Percentiles rank a stretch among this genome's conserved stretches.
These are phyloP conservation scores for Yponomeuta plumbellus DNA, from an alignment of 2,888 invertebrate genomes.

Conservation along the genomic window DNA sequence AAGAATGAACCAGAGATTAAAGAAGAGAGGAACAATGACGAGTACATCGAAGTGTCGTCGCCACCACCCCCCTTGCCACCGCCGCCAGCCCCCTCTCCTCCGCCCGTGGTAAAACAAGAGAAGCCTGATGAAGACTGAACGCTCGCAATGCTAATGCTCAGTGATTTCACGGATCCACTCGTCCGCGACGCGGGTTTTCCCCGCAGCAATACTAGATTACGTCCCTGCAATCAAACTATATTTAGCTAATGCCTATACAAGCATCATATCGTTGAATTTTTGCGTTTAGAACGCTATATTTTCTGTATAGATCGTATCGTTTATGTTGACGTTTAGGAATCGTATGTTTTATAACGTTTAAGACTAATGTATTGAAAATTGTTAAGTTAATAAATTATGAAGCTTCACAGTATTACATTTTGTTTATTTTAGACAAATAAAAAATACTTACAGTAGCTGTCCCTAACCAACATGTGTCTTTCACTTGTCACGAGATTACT, in stretches of 20 bases:
- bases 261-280: conserved; percentile 53
- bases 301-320: conserved; percentile 45
- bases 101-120: conserved; percentile 58
- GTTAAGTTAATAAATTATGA: conserved; percentile 72
- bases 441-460: background rate
- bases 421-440: background rate
- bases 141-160: conserved; percentile 6
- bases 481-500: background rate
- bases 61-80: conserved; percentile 36
- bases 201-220: conserved; percentile 75
- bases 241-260: conserved; percentile 48
- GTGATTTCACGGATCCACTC: conserved; percentile 27
- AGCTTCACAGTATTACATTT: conserved; percentile 35
- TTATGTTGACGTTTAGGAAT: conserved; percentile 55
- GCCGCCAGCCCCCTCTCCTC: conserved; percentile 26
- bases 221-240: conserved; percentile 53
- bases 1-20: conserved; percentile 65
- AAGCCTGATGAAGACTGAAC: conserved; percentile 59
- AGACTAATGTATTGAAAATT: conserved; percentile 63
- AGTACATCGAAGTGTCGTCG: conserved; percentile 70
- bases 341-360: conserved; percentile 69
- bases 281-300: conserved; percentile 70
- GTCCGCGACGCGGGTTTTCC: conserved; percentile 56
- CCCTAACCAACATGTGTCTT: background rate
- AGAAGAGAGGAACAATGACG: conserved; percentile 62